Evolutionary conservation across 2,888 invertebrate species (phyloP).

Genomic region (Chrysolina oricalcia): DNA sequence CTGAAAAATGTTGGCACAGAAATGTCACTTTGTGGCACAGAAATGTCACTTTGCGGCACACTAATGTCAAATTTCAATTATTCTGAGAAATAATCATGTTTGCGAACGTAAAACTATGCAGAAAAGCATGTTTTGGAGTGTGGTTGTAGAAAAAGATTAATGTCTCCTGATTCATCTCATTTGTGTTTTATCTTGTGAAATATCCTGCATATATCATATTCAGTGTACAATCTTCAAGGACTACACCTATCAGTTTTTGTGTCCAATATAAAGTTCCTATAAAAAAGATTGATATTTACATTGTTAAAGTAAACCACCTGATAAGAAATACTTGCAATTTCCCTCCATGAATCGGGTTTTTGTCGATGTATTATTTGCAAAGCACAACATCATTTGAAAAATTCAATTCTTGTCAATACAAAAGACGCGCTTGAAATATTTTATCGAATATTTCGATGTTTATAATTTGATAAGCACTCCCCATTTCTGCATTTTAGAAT

Average conservation of each 20-base stretch:
- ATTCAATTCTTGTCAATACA: conserved; percentile 53
- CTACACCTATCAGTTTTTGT: not conserved
- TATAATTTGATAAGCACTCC: conserved; percentile 63
- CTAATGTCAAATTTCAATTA: no score
- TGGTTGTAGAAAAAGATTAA: no score
- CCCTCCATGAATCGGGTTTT: conserved; percentile 31
- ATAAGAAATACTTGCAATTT: conserved; percentile 43
- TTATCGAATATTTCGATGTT: conserved; percentile 57
- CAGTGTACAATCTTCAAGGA: no score
- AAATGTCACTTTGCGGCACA: no score
- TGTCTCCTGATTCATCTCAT: no score
- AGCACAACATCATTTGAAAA: conserved; percentile 39
- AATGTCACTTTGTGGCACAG: no score
- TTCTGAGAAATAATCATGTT: no score
- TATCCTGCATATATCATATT: no score
- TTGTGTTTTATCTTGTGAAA: no score
- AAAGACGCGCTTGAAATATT: conserved; percentile 50
- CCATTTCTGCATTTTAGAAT: conserved; percentile 61
- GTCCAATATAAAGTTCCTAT: not conserved
- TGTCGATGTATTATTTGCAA: conserved; percentile 34
- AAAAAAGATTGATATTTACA: conserved; percentile 37
- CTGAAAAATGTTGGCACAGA: no score
- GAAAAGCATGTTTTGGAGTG: no score
- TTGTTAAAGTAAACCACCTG: conserved; percentile 41
- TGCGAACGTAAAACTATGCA: no score